phyloP scores from a whole-genome alignment of 2,797 vertebrate species.

The Babyrousa celebensis region DNA sequence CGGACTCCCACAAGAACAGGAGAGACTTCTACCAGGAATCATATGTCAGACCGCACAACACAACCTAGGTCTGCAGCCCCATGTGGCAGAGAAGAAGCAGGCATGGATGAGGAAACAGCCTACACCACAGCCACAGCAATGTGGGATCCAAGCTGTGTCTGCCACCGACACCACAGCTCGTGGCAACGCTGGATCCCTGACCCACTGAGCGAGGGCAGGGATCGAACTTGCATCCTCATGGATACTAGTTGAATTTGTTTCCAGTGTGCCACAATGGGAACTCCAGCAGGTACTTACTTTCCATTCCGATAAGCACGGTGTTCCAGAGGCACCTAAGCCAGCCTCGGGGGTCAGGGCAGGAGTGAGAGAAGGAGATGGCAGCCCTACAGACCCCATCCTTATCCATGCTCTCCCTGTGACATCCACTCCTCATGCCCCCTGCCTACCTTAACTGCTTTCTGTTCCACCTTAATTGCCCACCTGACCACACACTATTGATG shows the following conservation, averaged over 20 bases:
- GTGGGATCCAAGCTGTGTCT: no score
- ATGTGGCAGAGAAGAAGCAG: background rate
- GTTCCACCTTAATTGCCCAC: background rate
- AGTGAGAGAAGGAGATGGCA: background rate
- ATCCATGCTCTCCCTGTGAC: background rate
- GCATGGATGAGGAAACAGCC: background rate
- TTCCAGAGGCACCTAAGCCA: background rate
- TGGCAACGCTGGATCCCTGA: no score
- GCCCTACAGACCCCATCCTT: background rate
- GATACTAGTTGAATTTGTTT: no score
- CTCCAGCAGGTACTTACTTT: background rate
- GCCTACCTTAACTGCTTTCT: background rate
- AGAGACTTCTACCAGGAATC: background rate
- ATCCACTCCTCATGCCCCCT: background rate
- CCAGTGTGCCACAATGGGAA: no score
- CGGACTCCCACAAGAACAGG: background rate
- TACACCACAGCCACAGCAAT: no score
- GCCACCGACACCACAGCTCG: no score
- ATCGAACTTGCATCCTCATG: no score
- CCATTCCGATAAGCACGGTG: background rate
- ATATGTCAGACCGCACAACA: background rate
- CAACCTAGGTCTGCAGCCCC: background rate
- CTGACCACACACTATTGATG: background rate
- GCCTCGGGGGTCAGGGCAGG: background rate
- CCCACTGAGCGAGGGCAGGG: no score